A percentile compares a stretch with the other conserved stretches of the same genome.
phyloP scores from a whole-genome alignment of 2,888 invertebrate species.

The Bombyx huttoni region DNA sequence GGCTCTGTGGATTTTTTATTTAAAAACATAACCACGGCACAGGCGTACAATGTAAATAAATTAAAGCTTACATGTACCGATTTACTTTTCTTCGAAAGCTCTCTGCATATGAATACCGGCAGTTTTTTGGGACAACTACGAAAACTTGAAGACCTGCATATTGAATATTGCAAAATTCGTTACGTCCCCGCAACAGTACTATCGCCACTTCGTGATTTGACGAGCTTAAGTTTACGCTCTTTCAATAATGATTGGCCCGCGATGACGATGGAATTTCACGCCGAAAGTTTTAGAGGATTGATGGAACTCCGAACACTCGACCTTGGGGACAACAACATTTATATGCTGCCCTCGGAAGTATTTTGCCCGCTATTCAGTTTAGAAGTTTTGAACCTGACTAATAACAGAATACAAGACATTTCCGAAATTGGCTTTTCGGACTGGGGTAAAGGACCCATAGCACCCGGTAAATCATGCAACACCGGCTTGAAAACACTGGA shows the following conservation, averaged over 20 bases:
- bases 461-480: slow-evolving; percentile 80
- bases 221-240: slow-evolving; percentile 78
- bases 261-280: slow-evolving; percentile 83
- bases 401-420: slow-evolving; percentile 85
- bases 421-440: slow-evolving; percentile 82
- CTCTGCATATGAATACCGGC: slow-evolving; percentile 74
- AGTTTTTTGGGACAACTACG: slow-evolving; percentile 76
- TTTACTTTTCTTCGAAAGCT: slow-evolving; percentile 81
- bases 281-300: slow-evolving; percentile 80
- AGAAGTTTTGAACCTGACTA: slow-evolving; percentile 79
- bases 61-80: slow-evolving; percentile 81
- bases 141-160: slow-evolving; percentile 79
- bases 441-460: slow-evolving; percentile 77
- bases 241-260: slow-evolving; percentile 85
- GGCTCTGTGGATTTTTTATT: slow-evolving; percentile 78
- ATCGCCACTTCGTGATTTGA: slow-evolving; percentile 77
- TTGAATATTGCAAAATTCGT: slow-evolving; percentile 85
- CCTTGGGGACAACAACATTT: slow-evolving; percentile 83
- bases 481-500: slow-evolving; percentile 79
- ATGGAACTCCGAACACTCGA: slow-evolving; percentile 78
- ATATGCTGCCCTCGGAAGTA: slow-evolving; percentile 79
- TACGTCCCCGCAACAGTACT: slow-evolving; percentile 80
- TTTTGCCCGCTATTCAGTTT: slow-evolving; percentile 81
- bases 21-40: slow-evolving; percentile 79
- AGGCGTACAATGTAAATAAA: slow-evolving; percentile 79